These are phyloP conservation scores for Amphibalanus amphitrite DNA, from an alignment of 1,140 invertebrate genomes.

Conservation along the genomic window DNA sequence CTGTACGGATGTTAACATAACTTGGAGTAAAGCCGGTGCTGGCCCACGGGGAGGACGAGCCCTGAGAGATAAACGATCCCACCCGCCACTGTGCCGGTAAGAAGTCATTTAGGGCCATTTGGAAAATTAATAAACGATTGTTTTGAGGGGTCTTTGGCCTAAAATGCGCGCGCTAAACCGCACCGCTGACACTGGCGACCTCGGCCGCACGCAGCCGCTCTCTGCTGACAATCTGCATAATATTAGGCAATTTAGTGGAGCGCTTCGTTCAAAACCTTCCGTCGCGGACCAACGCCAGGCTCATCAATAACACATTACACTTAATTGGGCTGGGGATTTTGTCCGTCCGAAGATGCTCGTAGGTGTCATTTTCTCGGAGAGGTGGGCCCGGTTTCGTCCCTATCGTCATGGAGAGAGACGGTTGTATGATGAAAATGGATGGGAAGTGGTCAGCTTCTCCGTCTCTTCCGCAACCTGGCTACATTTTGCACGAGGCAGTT, in stretches of 20 bases:
- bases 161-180: not conserved
- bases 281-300: not conserved
- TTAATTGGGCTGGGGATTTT: not conserved
- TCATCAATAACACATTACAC: not conserved
- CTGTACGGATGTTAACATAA: not conserved
- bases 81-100: not conserved
- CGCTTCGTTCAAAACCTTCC: not conserved
- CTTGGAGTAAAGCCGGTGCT: not conserved
- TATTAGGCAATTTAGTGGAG: not conserved
- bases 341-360: not conserved
- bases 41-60: too few species aligned
- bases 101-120: not conserved
- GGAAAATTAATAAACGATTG: conserved; percentile 2
- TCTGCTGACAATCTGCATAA: not conserved
- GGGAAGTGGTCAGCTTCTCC: not conserved
- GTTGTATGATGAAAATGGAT: not conserved
- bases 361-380: not conserved
- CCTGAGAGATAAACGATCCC: not conserved
- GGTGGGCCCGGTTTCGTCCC: not conserved
- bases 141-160: not conserved
- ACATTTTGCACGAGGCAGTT: too few species aligned
- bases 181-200: not conserved
- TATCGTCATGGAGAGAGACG: not conserved
- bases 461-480: not conserved
- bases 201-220: not conserved